Conservation (phyloP, 2,113 vertebrate genomes). For the Rutilus rutilus region DNA sequence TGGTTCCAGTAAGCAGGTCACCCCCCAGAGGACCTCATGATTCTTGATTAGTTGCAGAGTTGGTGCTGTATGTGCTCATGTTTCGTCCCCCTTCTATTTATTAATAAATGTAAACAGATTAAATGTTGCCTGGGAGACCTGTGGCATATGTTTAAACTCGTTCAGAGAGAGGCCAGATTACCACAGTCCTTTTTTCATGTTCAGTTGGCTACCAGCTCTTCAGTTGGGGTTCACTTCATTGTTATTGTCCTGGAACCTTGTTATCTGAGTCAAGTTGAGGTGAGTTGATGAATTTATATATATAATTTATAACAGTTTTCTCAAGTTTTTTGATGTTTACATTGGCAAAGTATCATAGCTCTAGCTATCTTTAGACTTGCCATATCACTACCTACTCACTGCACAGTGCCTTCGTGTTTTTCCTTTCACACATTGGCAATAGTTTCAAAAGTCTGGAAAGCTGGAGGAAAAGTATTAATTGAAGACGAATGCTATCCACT, state of each 20-base stretch:
- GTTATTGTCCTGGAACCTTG: slow-evolving; percentile 34
- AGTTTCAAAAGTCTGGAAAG: not conserved
- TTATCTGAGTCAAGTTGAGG: not conserved
- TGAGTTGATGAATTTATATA: slow-evolving; percentile 42
- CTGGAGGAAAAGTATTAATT: not conserved
- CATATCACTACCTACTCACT: not conserved
- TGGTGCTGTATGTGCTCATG: slow-evolving; percentile 54
- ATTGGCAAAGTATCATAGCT: not conserved
- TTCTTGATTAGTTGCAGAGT: slow-evolving; percentile 21
- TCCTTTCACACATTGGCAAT: not conserved
- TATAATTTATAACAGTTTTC: not conserved
- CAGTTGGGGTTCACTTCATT: slow-evolving; percentile 19
- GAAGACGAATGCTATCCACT: not conserved
- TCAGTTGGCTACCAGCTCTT: slow-evolving; percentile 40
- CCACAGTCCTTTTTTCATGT: slow-evolving; percentile 23
- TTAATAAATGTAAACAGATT: slow-evolving; percentile 79
- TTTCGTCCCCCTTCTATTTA: slow-evolving; percentile 70
- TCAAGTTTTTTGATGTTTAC: not conserved
- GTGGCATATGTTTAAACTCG: slow-evolving; percentile 60
- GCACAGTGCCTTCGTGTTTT: not conserved
- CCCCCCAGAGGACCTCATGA: slow-evolving; percentile 26
- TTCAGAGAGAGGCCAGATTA: slow-evolving; percentile 59
- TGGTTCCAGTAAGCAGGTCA: slow-evolving; percentile 24
- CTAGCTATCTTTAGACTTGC: not conserved
- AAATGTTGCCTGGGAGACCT: slow-evolving; percentile 74